Conservation (phyloP, 2,888 invertebrate genomes). For the Pristionchus japonicus region DNA sequence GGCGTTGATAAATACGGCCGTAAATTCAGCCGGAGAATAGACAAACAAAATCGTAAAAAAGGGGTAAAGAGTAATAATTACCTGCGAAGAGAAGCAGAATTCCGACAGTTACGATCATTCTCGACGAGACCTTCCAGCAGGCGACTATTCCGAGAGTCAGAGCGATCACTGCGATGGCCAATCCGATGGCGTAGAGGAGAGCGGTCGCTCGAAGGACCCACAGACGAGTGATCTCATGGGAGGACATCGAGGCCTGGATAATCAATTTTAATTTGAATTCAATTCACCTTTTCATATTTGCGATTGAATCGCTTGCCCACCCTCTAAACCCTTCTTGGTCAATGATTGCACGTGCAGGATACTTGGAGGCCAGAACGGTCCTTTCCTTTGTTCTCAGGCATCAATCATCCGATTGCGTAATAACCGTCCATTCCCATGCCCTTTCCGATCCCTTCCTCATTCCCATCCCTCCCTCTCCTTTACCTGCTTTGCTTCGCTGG, state of each 20-base stretch:
- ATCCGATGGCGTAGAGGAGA: constrained; percentile 90
- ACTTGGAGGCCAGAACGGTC: not conserved
- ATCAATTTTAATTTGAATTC: too few relatives aligned
- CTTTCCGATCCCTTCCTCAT: not conserved
- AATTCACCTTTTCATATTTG: not conserved
- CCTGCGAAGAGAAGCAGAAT: constrained; percentile 90
- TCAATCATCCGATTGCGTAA: constrained; percentile 7
- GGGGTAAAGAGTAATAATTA: constrained; percentile 75
- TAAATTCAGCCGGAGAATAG: not conserved
- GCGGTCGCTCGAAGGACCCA: constrained; percentile 91
- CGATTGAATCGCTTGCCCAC: not conserved
- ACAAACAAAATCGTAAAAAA: not conserved
- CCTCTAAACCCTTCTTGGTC: not conserved
- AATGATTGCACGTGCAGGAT: too few relatives aligned
- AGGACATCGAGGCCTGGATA: constrained; percentile 14
- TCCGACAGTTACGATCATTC: constrained; percentile 92
- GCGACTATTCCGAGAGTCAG: constrained; percentile 96
- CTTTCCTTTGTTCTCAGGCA: not conserved
- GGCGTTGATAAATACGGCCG: not conserved
- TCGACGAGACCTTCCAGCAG: constrained; percentile 94
- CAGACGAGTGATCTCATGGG: constrained; percentile 37
- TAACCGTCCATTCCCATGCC: not conserved
- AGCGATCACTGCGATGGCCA: constrained; percentile 90
- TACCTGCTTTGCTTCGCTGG: constrained; percentile 57
- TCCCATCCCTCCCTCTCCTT: not conserved